These are phyloP conservation scores for Scrobipalpa atriplicella DNA, from an alignment of 2,888 invertebrate species.

Conservation along the genomic window DNA sequence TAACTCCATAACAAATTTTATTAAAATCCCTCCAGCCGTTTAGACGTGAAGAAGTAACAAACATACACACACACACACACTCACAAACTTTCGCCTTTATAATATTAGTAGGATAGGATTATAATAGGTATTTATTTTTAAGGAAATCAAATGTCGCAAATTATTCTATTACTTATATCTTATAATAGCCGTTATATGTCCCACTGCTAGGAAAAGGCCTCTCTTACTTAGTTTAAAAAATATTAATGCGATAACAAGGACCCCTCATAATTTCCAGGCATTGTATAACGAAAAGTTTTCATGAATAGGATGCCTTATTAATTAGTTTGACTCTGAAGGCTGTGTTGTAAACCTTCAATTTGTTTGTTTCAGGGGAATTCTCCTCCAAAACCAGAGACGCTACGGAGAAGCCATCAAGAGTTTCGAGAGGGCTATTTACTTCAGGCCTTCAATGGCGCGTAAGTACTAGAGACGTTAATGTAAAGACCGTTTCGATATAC, in stretches of 20 bases:
- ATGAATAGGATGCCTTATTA: not conserved
- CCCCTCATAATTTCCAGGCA: not conserved
- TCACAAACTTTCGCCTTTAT: too few relatives aligned
- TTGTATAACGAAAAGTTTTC: not conserved
- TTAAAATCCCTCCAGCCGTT: too few relatives aligned
- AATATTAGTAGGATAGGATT: too few relatives aligned
- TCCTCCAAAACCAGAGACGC: slow-evolving; percentile 94
- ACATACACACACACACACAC: too few relatives aligned
- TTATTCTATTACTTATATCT: too few relatives aligned
- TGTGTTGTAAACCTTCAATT: slow-evolving; percentile 25
- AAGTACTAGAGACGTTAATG: slow-evolving; percentile 75
- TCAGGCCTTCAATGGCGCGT: slow-evolving; percentile 96
- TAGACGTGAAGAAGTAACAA: too few relatives aligned
- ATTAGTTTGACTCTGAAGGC: not conserved
- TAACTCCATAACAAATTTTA: too few relatives aligned
- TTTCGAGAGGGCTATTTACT: slow-evolving; percentile 95
- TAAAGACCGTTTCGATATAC: slow-evolving; percentile 22
- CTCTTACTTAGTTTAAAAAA: too few relatives aligned
- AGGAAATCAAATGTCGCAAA: not conserved
- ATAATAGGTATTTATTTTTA: too few relatives aligned
- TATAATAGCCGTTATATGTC: too few relatives aligned
- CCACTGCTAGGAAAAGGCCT: too few relatives aligned
- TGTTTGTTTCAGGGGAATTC: slow-evolving; percentile 91
- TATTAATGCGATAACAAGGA: not conserved
- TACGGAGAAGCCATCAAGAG: slow-evolving; percentile 94